Evolutionary conservation across 35 echinoderm and acorn worm genomes (phyloP).

Genomic region (Holothuria glaberrima): DNA sequence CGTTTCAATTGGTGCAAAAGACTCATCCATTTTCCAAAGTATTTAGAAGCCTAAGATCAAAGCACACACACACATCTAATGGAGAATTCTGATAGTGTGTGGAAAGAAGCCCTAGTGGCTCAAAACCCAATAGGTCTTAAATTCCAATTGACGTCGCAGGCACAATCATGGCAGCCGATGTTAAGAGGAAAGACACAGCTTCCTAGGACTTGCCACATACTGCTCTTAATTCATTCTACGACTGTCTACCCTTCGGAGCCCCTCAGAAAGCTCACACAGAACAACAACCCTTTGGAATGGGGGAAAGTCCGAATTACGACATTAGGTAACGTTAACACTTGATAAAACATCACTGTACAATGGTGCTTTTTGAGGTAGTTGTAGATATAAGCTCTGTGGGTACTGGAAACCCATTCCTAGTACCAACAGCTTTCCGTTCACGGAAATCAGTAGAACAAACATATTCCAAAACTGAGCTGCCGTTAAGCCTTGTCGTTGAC

Average conservation of each 20-base stretch:
- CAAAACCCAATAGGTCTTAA: background rate
- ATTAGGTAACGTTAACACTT: conserved; percentile 49
- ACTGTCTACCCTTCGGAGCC: conserved; percentile 60
- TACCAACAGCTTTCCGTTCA: conserved; percentile 58
- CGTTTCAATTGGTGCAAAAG: conserved; percentile 6
- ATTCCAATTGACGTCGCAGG: conserved; percentile 7
- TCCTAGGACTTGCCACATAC: too few species aligned
- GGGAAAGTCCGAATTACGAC: conserved; percentile 20
- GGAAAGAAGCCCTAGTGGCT: background rate
- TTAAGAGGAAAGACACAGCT: background rate
- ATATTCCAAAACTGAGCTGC: conserved; percentile 76
- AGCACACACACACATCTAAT: too few species aligned
- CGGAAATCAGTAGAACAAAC: conserved; percentile 59
- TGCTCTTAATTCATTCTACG: too few species aligned
- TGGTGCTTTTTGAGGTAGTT: conserved; percentile 67
- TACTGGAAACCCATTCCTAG: conserved; percentile 19
- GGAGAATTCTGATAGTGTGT: background rate
- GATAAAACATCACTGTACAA: conserved; percentile 60
- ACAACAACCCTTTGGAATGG: conserved; percentile 53
- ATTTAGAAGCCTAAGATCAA: background rate
- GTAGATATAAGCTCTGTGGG: conserved; percentile 70
- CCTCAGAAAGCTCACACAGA: conserved; percentile 61
- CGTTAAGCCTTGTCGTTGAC: conserved; percentile 63
- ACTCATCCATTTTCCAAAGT: conserved; percentile 23
- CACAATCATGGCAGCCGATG: background rate